phyloP scores from a whole-genome alignment of 2,797 vertebrate genomes.

The Parauchenoglanis punctatus region DNA sequence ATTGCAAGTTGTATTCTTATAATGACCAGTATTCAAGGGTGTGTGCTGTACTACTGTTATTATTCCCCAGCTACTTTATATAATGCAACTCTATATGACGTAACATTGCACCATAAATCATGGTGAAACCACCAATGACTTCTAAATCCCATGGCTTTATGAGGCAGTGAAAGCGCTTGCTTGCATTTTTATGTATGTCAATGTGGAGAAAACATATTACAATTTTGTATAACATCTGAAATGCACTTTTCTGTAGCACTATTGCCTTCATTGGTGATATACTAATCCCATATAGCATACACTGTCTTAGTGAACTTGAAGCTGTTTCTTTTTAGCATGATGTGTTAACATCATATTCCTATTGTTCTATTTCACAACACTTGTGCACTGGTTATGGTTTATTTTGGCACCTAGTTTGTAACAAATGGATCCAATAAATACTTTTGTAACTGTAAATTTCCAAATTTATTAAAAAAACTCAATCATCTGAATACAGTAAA shows the following conservation, averaged over 20 bases:
- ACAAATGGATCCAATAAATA: neutral
- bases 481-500: neutral
- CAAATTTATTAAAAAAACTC: neutral
- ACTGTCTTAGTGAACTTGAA: neutral
- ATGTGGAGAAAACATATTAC: neutral
- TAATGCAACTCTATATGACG: constrained; percentile 4
- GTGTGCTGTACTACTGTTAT: neutral
- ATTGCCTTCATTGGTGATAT: neutral
- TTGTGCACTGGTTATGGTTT: neutral
- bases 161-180: neutral
- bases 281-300: neutral
- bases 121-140: neutral
- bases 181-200: neutral
- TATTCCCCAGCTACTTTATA: neutral
- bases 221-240: neutral
- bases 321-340: neutral
- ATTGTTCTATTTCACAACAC: neutral
- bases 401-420: neutral
- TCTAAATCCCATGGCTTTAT: neutral
- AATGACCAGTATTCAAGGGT: neutral
- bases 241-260: neutral
- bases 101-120: constrained; percentile 2
- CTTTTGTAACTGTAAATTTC: neutral
- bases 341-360: neutral
- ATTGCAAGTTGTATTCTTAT: neutral